Conservation (phyloP, 2,113 vertebrate genomes). For the Scomber scombrus region DNA sequence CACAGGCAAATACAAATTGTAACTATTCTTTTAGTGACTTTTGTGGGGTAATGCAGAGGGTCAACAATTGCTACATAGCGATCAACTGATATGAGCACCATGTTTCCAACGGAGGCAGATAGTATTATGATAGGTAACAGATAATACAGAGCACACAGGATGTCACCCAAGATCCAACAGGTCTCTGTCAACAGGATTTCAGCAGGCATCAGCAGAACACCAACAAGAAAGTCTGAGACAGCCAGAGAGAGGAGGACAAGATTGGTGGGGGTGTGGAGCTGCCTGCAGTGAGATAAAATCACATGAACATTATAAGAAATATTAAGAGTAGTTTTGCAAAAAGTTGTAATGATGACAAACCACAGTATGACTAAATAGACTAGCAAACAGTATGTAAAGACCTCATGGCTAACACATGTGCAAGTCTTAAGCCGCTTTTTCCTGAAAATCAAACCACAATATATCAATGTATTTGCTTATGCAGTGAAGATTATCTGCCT, state of each 20-base stretch:
- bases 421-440: too few species aligned
- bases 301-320: neutral
- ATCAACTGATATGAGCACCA: slow-evolving; percentile 48
- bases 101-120: slow-evolving; percentile 1
- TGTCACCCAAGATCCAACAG: slow-evolving; percentile 24
- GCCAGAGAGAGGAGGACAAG: slow-evolving; percentile 65
- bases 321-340: too few species aligned
- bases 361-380: too few species aligned
- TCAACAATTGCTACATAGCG: slow-evolving; percentile 53
- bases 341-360: too few species aligned
- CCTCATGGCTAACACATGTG: too few species aligned
- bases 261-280: slow-evolving; percentile 77
- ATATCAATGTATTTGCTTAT: too few species aligned
- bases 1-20: neutral
- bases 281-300: slow-evolving; percentile 39
- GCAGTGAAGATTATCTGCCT: slow-evolving; percentile 24
- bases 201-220: slow-evolving; percentile 35
- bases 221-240: slow-evolving; percentile 29
- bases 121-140: neutral
- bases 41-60: slow-evolving; percentile 30
- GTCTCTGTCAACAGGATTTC: neutral
- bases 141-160: slow-evolving; percentile 10
- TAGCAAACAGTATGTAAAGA: too few species aligned
- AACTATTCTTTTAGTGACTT: neutral
- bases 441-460: too few species aligned